These are phyloP conservation scores for Xenotilapia longispinis DNA, from an alignment of 2,113 vertebrate genomes.

Conservation along the genomic window DNA sequence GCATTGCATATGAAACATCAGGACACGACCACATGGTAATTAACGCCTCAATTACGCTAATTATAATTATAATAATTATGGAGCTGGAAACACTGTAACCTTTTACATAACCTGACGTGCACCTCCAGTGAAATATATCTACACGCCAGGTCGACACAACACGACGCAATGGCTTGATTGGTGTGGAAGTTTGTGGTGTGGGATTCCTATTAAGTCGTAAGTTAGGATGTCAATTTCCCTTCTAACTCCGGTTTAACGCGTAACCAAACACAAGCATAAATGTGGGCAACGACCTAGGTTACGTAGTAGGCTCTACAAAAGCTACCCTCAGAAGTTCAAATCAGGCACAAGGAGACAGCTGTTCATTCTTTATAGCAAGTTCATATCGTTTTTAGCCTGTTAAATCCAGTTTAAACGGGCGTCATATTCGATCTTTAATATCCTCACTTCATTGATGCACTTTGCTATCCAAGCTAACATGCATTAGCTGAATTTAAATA, in stretches of 20 bases:
- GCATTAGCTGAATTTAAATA: not conserved
- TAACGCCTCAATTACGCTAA: not conserved
- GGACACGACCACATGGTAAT: not conserved
- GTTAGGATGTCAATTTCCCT: rapidly evolving
- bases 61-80: not conserved
- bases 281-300: rapidly evolving
- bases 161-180: not conserved
- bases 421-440: not conserved
- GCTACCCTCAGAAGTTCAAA: not conserved
- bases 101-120: not conserved
- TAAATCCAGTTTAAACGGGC: not conserved
- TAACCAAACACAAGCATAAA: not conserved
- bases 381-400: not conserved
- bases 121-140: not conserved
- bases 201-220: not conserved
- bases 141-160: not conserved
- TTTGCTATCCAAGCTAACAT: not conserved
- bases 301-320: rapidly evolving
- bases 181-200: not conserved
- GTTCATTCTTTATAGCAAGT: not conserved
- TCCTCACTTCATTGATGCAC: not conserved
- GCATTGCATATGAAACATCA: not conserved
- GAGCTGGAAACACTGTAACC: not conserved
- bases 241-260: rapidly evolving
- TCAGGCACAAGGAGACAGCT: not conserved